A percentile compares a stretch with the other conserved stretches of the same genome.
Conservation (phyloP, 2,888 invertebrate genomes). For the Heliconius aoede region DNA sequence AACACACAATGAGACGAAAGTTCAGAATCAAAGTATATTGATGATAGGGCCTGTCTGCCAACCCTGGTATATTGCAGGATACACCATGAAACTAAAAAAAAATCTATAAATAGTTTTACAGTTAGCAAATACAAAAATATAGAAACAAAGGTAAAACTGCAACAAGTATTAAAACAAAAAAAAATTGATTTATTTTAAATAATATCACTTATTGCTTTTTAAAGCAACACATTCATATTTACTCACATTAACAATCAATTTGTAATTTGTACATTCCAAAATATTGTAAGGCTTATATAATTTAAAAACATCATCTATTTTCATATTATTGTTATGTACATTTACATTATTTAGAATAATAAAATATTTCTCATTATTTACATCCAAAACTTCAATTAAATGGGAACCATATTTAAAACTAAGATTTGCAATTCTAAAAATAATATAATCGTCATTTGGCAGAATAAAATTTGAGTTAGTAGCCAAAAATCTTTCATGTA, state of each 20-base stretch:
- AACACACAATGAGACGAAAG: too few relatives aligned
- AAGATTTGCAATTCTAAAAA: constrained; percentile 63
- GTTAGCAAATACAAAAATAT: too few relatives aligned
- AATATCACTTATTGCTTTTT: constrained; percentile 14
- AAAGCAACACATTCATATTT: constrained; percentile 66
- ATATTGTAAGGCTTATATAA: constrained; percentile 68
- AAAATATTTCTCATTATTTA: constrained; percentile 56
- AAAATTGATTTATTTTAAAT: constrained; percentile 6
- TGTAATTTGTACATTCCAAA: constrained; percentile 54
- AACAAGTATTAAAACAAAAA: not conserved
- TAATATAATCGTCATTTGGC: constrained; percentile 62
- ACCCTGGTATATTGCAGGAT: too few relatives aligned
- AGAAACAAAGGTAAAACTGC: too few relatives aligned
- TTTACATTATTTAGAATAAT: constrained; percentile 64
- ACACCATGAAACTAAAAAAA: too few relatives aligned
- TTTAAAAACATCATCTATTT: constrained; percentile 59
- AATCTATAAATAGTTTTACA: too few relatives aligned
- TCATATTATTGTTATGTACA: constrained; percentile 57
- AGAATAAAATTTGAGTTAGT: constrained; percentile 71
- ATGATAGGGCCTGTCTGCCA: too few relatives aligned
- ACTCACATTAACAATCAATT: constrained; percentile 68
- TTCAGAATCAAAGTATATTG: too few relatives aligned
- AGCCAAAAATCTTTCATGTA: constrained; percentile 80
- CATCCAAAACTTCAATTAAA: constrained; percentile 60
- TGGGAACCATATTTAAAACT: constrained; percentile 66